phyloP scores from a whole-genome alignment of 2,797 vertebrate species.

The Paedocypris micromegethes region DNA sequence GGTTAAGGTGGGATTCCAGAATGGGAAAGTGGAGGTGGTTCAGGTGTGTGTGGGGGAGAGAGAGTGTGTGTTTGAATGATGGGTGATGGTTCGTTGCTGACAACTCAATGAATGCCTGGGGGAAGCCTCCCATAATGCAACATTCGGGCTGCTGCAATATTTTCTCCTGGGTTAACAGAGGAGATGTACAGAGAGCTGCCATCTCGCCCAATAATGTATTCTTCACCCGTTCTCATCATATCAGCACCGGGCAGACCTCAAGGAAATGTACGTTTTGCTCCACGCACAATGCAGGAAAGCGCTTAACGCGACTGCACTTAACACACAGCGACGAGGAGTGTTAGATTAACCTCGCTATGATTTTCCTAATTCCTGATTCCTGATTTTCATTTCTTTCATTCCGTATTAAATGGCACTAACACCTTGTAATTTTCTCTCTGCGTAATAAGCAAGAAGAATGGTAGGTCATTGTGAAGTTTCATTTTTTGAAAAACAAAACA shows the following conservation, averaged over 20 bases:
- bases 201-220: conserved; percentile 69
- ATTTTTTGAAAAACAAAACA: conserved; percentile 48
- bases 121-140: conserved; percentile 58
- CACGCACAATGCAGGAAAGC: conserved; percentile 70
- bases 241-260: conserved; percentile 71
- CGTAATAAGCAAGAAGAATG: conserved; percentile 59
- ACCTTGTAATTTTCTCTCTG: conserved; percentile 51
- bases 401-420: conserved; percentile 52
- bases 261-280: conserved; percentile 64
- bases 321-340: conserved; percentile 61
- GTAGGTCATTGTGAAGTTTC: conserved; percentile 42
- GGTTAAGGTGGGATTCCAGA: conserved; percentile 37
- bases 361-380: no score
- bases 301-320: conserved; percentile 69
- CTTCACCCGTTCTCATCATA: conserved; percentile 64
- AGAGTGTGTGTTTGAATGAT: conserved; percentile 28
- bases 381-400: conserved; percentile 41
- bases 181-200: conserved; percentile 63
- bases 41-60: conserved; percentile 11
- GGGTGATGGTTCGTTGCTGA: conserved; percentile 57
- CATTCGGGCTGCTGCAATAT: conserved; percentile 60
- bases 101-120: conserved; percentile 60
- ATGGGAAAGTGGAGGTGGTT: conserved; percentile 28
- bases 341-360: conserved; percentile 69
- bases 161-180: conserved; percentile 66